These are phyloP conservation scores for Procapra przewalskii DNA, from an alignment of 2,113 vertebrate genomes.

Conservation along the genomic window DNA sequence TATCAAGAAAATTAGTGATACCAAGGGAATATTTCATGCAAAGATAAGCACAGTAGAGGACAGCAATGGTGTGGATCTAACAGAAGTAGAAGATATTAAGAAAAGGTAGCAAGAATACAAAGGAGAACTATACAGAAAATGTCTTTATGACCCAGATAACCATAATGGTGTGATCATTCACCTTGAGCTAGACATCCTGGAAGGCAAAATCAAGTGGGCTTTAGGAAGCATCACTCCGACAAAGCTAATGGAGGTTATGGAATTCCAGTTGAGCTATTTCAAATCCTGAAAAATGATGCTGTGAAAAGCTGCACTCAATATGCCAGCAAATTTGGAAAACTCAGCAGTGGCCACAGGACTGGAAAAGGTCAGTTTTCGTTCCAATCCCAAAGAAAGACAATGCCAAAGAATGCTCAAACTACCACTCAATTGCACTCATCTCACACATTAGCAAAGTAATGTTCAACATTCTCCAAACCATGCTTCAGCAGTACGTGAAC, in stretches of 20 bases:
- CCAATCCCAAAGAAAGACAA: not conserved
- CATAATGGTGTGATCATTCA: not conserved
- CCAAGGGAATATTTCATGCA: not conserved
- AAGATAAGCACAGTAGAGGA: not conserved
- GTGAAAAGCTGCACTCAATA: not conserved
- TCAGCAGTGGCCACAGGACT: not conserved
- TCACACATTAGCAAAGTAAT: not conserved
- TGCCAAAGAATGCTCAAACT: not conserved
- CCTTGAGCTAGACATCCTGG: not conserved
- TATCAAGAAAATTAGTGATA: not conserved
- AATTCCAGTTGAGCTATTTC: not conserved
- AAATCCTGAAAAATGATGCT: not conserved
- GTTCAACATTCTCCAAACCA: not conserved
- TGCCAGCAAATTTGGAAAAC: not conserved
- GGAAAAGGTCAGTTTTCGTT: not conserved
- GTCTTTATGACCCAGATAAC: not conserved
- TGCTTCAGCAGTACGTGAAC: not conserved
- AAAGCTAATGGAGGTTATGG: not conserved
- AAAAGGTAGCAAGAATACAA: not conserved
- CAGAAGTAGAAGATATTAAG: not conserved
- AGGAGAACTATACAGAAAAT: not conserved
- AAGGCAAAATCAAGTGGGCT: not conserved
- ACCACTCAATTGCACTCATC: not conserved
- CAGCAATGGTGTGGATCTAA: not conserved
- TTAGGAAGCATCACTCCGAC: not conserved